A percentile compares a stretch with the other conserved stretches of the same genome.
Conservation (phyloP, 2,113 vertebrate genomes). For the Aspiorhynchus laticeps region DNA sequence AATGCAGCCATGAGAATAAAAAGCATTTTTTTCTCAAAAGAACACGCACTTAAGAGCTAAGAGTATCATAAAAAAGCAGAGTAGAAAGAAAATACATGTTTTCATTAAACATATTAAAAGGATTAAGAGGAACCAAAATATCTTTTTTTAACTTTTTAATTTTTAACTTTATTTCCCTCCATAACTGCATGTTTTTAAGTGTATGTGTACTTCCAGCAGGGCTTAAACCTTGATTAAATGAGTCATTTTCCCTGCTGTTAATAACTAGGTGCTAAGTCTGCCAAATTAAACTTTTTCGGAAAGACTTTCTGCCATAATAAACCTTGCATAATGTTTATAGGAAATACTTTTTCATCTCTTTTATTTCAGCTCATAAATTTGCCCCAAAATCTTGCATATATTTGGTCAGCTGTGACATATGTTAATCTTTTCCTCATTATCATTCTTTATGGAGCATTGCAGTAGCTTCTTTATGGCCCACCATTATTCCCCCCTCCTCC, state of each 20-base stretch:
- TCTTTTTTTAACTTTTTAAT: conserved; percentile 20
- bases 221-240: conserved; percentile 43
- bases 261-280: conserved; percentile 43
- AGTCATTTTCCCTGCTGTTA: conserved; percentile 33
- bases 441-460: conserved; percentile 60
- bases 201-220: background rate
- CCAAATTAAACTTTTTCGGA: conserved; percentile 38
- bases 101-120: conserved; percentile 42
- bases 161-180: conserved; percentile 3
- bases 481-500: background rate
- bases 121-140: conserved; percentile 37
- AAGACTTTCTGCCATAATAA: conserved; percentile 51
- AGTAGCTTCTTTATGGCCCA: conserved; percentile 36
- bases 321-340: conserved; percentile 46
- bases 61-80: conserved; percentile 16
- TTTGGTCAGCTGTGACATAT: conserved; percentile 58
- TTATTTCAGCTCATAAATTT: conserved; percentile 54
- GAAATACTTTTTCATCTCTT: conserved; percentile 46
- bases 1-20: conserved; percentile 21
- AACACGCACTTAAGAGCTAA: background rate
- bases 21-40: conserved; percentile 1
- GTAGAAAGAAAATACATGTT: conserved; percentile 18
- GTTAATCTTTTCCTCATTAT: conserved; percentile 60
- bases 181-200: conserved; percentile 10
- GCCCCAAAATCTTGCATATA: conserved; percentile 36